phyloP scores from a whole-genome alignment of 2,888 invertebrate genomes.

The Caenorhabditis afra region DNA sequence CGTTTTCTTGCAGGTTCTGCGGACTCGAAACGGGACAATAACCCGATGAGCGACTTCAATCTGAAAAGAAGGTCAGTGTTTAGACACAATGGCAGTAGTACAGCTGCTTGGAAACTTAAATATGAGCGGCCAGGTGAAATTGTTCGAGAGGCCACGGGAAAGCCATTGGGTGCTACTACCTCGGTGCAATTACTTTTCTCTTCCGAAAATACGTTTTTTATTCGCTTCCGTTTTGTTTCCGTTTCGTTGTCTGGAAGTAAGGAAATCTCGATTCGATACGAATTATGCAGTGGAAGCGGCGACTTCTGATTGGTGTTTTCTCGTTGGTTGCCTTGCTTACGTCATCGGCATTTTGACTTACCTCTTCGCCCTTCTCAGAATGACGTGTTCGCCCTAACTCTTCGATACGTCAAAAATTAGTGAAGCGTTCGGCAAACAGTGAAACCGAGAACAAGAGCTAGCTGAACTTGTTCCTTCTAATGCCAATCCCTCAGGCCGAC shows the following conservation, averaged over 20 bases:
- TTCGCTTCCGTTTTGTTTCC: constrained; percentile 6
- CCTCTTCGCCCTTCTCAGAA: not conserved
- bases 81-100: constrained; percentile 29
- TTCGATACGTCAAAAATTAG: not conserved
- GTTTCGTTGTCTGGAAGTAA: not conserved
- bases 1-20: constrained; percentile 35
- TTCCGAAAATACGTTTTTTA: not conserved
- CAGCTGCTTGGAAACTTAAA: constrained; percentile 23
- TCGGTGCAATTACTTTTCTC: constrained; percentile 35
- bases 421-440: constrained; percentile 39
- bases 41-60: constrained; percentile 63
- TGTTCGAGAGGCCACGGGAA: not conserved
- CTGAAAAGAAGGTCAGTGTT: constrained; percentile 56
- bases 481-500: constrained; percentile 23
- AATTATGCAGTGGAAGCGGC: not conserved
- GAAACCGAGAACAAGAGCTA: constrained; percentile 20
- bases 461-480: constrained; percentile 33
- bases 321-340: not conserved
- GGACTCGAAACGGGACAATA: constrained; percentile 54
- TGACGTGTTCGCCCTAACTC: too few species aligned
- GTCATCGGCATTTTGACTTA: not conserved
- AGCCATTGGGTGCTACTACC: not conserved
- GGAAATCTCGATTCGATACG: too few species aligned
- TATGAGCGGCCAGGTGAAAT: constrained; percentile 25
- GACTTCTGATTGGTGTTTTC: constrained; percentile 5